Evolutionary conservation across 2,113 vertebrate genomes (phyloP), one percentile per base, ranked within the genome.

Genomic region (Thunnus thynnus): DNA sequence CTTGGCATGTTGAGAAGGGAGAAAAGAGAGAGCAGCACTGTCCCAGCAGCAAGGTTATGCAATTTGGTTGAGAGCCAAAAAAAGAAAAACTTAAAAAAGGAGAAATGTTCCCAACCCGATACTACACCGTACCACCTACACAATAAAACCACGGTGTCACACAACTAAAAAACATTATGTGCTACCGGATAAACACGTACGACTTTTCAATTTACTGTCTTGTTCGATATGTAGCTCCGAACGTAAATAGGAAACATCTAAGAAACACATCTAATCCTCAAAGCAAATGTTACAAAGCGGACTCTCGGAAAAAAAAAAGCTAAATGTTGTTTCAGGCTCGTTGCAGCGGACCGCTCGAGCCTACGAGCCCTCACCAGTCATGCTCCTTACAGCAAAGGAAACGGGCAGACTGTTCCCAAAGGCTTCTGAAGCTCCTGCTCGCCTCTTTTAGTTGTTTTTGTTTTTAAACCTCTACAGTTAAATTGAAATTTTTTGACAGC

Each of bases 401-500:
- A 71, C 5, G 11, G 11, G 46, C 4, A 30, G 12, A 70, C 56
- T 0, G 73, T n/a, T 85, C 83, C 84, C 86, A 13, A 8, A 47
- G 81, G 78, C 61, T 25, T 78, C 3, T 5, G n/a, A 85, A 70
- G 71, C 72, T 66, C 75, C 68, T 67, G 46, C 72, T 25, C 47
- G 66, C 81, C 67, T 36, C 22, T 22, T 22, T 22, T 27, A 32
- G 12, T 14, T 77, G 52, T 78, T 78, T 82, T 46, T 14, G 64
- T 88, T 89, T 85, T 80, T 3, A 62, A 66, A 82, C 69, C 22
- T 17, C 77, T 58, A 66, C 48, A n/a, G 82, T 66, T 51, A 66
- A 86, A 88, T 75, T 82, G 72, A 88, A 74, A 78, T 47, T 64
- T 84, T 41, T 75, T 87, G 72, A 85, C 77, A 20, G 74, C 4